These are phyloP conservation scores for Hippocampus zosterae DNA, from an alignment of 2,113 vertebrate species.

Conservation along the genomic window DNA sequence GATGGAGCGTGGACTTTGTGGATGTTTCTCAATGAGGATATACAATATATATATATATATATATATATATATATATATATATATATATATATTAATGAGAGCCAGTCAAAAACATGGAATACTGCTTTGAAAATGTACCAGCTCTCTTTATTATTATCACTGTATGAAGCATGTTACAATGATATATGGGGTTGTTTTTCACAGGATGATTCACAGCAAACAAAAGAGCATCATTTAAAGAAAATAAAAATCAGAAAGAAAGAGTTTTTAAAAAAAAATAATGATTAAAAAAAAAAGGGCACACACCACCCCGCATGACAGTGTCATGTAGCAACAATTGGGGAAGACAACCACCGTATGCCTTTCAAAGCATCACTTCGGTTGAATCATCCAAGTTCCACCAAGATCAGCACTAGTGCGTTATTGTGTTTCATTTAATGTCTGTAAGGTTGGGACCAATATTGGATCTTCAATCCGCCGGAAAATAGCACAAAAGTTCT, in stretches of 20 bases:
- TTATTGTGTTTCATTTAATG: not conserved
- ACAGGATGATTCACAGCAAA: conserved; percentile 9
- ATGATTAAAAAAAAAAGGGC: conserved; percentile 1
- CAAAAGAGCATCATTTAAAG: not conserved
- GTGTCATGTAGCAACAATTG: not conserved
- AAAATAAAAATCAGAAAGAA: not conserved
- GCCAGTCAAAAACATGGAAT: not conserved
- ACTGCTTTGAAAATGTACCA: not conserved
- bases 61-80: too few relatives aligned
- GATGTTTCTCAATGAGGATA: not conserved
- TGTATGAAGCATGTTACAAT: not conserved
- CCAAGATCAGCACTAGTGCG: not conserved
- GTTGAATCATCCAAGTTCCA: not conserved
- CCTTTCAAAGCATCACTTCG: conserved; percentile 1
- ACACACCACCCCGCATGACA: not conserved
- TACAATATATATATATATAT: not conserved
- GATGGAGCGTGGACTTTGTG: not conserved
- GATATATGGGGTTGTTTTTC: not conserved
- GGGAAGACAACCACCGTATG: not conserved
- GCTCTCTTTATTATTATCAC: conserved; percentile 1
- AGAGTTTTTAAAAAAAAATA: not conserved
- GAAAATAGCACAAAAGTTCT: conserved; percentile 85
- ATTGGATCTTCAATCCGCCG: conserved; percentile 69
- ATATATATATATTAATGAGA: not conserved
- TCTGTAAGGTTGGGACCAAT: conserved; percentile 3